Evolutionary conservation across 2,113 vertebrate species (phyloP).

Genomic region (Suncus etruscus): DNA sequence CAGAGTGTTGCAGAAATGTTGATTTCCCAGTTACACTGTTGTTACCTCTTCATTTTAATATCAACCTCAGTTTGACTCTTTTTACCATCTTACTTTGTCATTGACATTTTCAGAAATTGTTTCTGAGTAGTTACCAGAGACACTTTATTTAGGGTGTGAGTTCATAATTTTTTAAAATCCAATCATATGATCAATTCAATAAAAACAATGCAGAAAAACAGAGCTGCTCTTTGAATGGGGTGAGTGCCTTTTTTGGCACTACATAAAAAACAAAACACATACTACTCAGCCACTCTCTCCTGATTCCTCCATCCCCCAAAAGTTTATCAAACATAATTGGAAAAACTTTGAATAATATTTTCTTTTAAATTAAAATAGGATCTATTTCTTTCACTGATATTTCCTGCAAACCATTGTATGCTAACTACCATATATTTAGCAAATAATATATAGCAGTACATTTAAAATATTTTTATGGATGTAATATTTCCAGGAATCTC

Average conservation of each 20-base stretch:
- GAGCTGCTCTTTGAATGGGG: background rate
- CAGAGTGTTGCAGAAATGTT: background rate
- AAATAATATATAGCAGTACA: background rate
- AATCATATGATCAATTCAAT: background rate
- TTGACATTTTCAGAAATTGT: background rate
- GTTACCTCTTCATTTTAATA: background rate
- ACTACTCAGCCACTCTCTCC: background rate
- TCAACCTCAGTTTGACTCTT: background rate
- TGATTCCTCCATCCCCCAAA: background rate
- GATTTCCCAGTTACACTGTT: background rate
- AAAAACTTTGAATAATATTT: conserved; percentile 24
- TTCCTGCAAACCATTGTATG: background rate
- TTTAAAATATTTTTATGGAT: conserved; percentile 32
- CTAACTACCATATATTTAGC: background rate
- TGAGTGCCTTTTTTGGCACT: background rate
- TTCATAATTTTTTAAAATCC: background rate
- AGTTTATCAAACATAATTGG: background rate
- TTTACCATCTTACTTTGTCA: background rate
- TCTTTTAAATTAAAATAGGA: background rate
- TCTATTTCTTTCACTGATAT: conserved; percentile 1
- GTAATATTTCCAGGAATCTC: background rate
- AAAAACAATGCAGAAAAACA: background rate
- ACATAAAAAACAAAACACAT: background rate
- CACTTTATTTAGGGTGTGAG: background rate
- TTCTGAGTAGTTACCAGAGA: background rate